Percentiles rank a stretch among this genome's conserved stretches.
phyloP scores from a whole-genome alignment of 1,140 invertebrate genomes.

The Ceratosolen fusciceps region DNA sequence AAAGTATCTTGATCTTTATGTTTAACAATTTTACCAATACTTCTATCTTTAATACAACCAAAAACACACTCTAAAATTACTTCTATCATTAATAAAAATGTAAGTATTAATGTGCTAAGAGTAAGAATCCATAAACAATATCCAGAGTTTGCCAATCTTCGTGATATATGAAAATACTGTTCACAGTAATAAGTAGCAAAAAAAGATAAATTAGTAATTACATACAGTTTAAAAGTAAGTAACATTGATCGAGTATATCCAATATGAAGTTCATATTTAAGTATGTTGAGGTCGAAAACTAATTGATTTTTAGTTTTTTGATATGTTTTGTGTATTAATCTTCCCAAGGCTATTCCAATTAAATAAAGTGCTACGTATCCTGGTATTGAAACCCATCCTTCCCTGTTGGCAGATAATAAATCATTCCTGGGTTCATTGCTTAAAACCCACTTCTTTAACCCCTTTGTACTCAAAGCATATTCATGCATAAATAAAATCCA shows the following conservation, averaged over 20 bases:
- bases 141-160: constrained; percentile 83
- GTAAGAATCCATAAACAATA: constrained; percentile 84
- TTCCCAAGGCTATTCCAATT: constrained; percentile 79
- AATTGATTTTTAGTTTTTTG: constrained; percentile 51
- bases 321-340: constrained; percentile 71
- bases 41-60: constrained; percentile 37
- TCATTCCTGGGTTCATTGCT: constrained; percentile 72
- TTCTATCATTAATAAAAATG: constrained; percentile 74
- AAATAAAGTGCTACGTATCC: constrained; percentile 91
- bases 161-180: constrained; percentile 72
- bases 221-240: constrained; percentile 64
- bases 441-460: constrained; percentile 82
- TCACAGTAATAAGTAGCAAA: constrained; percentile 68
- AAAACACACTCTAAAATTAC: constrained; percentile 62
- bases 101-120: constrained; percentile 72
- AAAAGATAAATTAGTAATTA: constrained; percentile 70
- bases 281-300: constrained; percentile 52
- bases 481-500: constrained; percentile 80
- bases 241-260: constrained; percentile 59
- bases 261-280: constrained; percentile 50
- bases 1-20: constrained; percentile 32
- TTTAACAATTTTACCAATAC: constrained; percentile 20
- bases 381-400: constrained; percentile 87
- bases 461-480: constrained; percentile 73
- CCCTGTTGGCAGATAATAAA: constrained; percentile 87